phyloP scores from a whole-genome alignment of 2,797 vertebrate genomes.

The Gobionotothen gibberifrons region DNA sequence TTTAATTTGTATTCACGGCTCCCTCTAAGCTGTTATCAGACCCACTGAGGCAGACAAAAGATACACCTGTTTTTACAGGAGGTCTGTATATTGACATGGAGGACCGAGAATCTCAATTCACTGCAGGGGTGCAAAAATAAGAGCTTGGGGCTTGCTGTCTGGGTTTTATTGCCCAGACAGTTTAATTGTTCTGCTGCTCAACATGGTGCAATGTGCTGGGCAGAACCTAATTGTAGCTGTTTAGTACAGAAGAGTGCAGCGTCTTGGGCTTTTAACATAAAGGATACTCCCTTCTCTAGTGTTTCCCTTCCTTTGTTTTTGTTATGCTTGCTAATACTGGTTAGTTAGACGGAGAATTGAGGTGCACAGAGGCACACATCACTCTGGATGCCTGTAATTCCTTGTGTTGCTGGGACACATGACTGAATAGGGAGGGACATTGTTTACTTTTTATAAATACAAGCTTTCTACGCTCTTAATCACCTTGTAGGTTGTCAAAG shows the following conservation, averaged over 20 bases:
- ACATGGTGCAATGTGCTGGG: slow-evolving; percentile 13
- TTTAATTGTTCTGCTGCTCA: slow-evolving; percentile 19
- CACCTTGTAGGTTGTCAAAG: slow-evolving; percentile 6
- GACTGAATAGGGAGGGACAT: not conserved
- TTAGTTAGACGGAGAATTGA: slow-evolving; percentile 27
- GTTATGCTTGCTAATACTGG: slow-evolving; percentile 38
- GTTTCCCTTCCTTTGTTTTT: slow-evolving; percentile 46
- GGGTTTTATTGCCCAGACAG: slow-evolving; percentile 8
- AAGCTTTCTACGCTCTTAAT: slow-evolving; percentile 3
- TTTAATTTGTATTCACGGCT: not conserved
- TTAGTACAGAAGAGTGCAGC: slow-evolving; percentile 6
- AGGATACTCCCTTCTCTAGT: slow-evolving; percentile 6
- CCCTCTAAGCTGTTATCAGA: slow-evolving; percentile 29
- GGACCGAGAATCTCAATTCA: slow-evolving; percentile 47
- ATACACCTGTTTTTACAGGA: slow-evolving; percentile 68
- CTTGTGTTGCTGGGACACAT: slow-evolving; percentile 15
- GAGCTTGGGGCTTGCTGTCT: slow-evolving; percentile 27
- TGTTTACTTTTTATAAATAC: slow-evolving; percentile 9
- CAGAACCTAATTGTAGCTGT: slow-evolving; percentile 21
- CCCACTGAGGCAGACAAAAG: slow-evolving; percentile 68
- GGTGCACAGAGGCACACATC: slow-evolving; percentile 26
- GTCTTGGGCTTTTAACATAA: slow-evolving; percentile 25
- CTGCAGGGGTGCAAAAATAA: slow-evolving; percentile 35
- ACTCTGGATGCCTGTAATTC: slow-evolving; percentile 26
- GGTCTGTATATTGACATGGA: slow-evolving; percentile 40